Evolutionary conservation across 2,797 vertebrate genomes (phyloP).

Genomic region (Tarsius wallacei): DNA sequence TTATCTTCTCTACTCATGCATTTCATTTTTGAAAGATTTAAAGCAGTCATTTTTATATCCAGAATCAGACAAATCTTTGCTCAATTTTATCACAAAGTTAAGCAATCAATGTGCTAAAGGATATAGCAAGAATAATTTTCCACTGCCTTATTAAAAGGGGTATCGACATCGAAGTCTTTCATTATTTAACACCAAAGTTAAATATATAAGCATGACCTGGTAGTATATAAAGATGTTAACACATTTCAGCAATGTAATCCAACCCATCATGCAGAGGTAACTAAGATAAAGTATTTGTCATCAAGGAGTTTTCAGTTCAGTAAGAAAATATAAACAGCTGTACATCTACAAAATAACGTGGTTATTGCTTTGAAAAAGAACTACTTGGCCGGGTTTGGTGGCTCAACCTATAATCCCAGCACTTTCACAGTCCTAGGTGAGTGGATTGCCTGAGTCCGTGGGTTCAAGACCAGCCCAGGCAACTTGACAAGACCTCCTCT

Average conservation of each 20-base stretch:
- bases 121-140: not conserved
- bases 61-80: not conserved
- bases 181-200: not conserved
- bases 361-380: not conserved
- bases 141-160: not conserved
- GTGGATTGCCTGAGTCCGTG: too few species aligned
- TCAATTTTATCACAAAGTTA: not conserved
- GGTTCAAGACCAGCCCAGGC: too few species aligned
- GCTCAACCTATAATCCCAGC: too few species aligned
- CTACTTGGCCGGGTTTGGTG: too few species aligned
- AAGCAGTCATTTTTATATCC: not conserved
- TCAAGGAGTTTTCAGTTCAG: not conserved
- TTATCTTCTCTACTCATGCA: not conserved
- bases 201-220: not conserved
- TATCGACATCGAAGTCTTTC: not conserved
- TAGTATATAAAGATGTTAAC: not conserved
- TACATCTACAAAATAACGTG: not conserved
- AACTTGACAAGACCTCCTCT: too few species aligned
- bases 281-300: not conserved
- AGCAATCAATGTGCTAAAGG: not conserved
- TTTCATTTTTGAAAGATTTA: not conserved
- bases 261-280: not conserved
- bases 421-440: too few species aligned
- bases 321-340: not conserved
- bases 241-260: not conserved